A percentile compares a stretch with the other conserved stretches of the same genome.
phyloP scores from a whole-genome alignment of 2,888 invertebrate genomes.

The Leucania comma region DNA sequence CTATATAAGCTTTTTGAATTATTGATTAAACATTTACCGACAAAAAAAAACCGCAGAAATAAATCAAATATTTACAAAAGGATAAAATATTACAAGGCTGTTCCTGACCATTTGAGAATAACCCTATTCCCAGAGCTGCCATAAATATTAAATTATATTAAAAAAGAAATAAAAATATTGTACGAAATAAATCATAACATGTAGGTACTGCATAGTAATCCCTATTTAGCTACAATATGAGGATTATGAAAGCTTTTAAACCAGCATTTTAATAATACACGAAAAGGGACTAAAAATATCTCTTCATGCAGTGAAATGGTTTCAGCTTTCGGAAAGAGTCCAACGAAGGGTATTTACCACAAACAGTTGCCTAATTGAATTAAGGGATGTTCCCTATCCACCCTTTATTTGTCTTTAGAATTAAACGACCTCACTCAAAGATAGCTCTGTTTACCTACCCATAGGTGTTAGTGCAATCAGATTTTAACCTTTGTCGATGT shows the following conservation, averaged over 20 bases:
- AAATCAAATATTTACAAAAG: no score
- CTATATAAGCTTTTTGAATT: no score
- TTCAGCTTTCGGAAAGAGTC: not conserved
- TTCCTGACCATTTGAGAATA: no score
- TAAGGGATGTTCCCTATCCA: slow-evolving; percentile 4
- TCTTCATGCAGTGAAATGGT: slow-evolving; percentile 2
- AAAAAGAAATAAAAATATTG: no score
- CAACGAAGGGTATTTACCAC: slow-evolving; percentile 3
- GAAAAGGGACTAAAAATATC: not conserved
- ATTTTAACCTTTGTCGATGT: not conserved
- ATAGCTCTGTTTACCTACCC: slow-evolving; percentile 1
- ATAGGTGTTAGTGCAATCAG: not conserved
- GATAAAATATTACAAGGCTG: no score
- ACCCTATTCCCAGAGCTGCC: no score
- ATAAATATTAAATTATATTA: no score
- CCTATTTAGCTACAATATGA: not conserved
- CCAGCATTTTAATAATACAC: not conserved
- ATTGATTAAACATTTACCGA: no score
- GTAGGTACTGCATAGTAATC: not conserved
- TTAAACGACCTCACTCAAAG: slow-evolving; percentile 2
- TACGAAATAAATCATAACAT: not conserved
- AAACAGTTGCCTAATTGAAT: slow-evolving; percentile 19
- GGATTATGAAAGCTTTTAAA: not conserved
- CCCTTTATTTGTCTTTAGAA: slow-evolving; percentile 33
- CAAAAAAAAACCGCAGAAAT: no score